These are phyloP conservation scores for Drosophila algonquin DNA, from an alignment of 2,888 invertebrate genomes.

Conservation along the genomic window DNA sequence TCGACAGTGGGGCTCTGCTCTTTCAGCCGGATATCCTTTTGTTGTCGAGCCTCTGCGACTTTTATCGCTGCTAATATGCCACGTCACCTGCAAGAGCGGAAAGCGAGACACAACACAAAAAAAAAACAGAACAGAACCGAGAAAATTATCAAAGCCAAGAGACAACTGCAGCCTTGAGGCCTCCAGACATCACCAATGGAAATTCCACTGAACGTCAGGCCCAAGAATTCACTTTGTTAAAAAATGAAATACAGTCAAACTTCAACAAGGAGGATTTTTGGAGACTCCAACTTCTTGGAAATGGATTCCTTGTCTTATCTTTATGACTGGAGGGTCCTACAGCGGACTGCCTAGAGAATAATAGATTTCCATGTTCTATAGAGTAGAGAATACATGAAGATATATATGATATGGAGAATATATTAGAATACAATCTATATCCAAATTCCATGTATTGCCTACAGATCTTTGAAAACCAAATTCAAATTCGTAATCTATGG, in stretches of 20 bases:
- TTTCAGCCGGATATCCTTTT: constrained; percentile 71
- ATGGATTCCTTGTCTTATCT: too few species aligned
- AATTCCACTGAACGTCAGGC: constrained; percentile 39
- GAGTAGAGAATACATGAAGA: too few species aligned
- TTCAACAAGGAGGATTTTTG: not conserved
- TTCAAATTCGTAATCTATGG: too few species aligned
- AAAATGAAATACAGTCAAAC: constrained; percentile 29
- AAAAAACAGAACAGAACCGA: not conserved
- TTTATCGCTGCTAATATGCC: constrained; percentile 75
- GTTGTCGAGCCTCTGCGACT: constrained; percentile 75
- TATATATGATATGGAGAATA: too few species aligned
- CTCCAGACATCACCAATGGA: constrained; percentile 12
- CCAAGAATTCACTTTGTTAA: constrained; percentile 52
- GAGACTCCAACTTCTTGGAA: too few species aligned
- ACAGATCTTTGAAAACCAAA: too few species aligned
- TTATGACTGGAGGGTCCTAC: too few species aligned
- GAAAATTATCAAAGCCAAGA: constrained; percentile 16
- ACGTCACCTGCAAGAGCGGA: constrained; percentile 36
- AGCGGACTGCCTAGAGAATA: too few species aligned
- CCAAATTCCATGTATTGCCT: too few species aligned
- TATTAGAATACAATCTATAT: too few species aligned
- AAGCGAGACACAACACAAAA: constrained; percentile 26
- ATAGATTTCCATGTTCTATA: too few species aligned
- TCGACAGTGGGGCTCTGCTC: constrained; percentile 13
- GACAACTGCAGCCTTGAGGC: constrained; percentile 50